Evolutionary conservation across 2,113 vertebrate species (phyloP).

Genomic region (Cyprinodon tularosa): DNA sequence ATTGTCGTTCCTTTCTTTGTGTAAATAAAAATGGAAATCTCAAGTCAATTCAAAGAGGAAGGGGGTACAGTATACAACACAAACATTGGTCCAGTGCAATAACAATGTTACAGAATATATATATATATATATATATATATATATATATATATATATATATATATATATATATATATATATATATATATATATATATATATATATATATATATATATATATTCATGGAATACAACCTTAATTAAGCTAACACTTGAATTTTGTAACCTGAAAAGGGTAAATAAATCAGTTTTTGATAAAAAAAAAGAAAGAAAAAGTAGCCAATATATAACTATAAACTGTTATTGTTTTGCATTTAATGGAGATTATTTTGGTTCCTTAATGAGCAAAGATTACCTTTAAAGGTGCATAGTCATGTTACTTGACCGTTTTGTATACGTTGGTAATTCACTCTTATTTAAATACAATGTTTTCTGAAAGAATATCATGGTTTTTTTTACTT

Average conservation of each 20-base stretch:
- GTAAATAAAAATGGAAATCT: conserved; percentile 50
- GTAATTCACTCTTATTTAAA: too few relatives aligned
- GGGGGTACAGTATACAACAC: conserved; percentile 47
- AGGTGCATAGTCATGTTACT: too few relatives aligned
- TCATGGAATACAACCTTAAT: not conserved
- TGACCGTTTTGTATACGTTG: too few relatives aligned
- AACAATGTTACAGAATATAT: conserved; percentile 29
- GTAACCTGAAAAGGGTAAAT: not conserved
- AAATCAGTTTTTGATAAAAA: not conserved
- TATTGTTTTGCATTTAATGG: not conserved
- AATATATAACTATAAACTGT: too few relatives aligned
- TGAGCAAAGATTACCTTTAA: not conserved
- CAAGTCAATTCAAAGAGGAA: conserved; percentile 34
- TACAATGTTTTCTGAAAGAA: too few relatives aligned
- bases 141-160: conserved; percentile 27
- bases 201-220: conserved; percentile 27
- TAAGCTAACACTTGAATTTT: not conserved
- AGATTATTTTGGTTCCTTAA: not conserved
- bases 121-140: conserved; percentile 26
- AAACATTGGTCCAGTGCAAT: conserved; percentile 67
- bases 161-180: conserved; percentile 15
- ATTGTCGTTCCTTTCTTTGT: conserved; percentile 53
- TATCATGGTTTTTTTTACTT: too few relatives aligned
- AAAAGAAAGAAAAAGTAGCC: too few relatives aligned
- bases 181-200: conserved; percentile 32